These are phyloP conservation scores for Xestoiulus laeticollis DNA, from an alignment of 2,888 invertebrate genomes.

Conservation along the genomic window DNA sequence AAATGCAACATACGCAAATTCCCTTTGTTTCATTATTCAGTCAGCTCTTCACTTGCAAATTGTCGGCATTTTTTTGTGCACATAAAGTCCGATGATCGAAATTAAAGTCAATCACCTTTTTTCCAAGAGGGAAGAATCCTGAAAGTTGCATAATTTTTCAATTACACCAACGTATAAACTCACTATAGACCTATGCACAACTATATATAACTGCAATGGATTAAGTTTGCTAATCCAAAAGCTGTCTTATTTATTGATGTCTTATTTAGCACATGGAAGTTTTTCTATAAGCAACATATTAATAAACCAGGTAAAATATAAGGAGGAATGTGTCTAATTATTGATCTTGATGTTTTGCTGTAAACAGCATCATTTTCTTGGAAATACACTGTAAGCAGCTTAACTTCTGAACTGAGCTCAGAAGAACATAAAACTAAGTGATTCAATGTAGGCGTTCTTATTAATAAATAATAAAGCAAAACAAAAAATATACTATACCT, in stretches of 20 bases:
- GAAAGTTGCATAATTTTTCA: conserved; percentile 24
- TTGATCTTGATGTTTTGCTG: not conserved
- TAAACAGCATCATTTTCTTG: no score
- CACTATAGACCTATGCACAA: not conserved
- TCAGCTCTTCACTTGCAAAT: not conserved
- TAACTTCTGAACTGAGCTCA: no score
- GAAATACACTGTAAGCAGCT: no score
- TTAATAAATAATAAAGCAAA: no score
- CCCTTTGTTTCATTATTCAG: conserved; percentile 23
- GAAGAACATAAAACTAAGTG: no score
- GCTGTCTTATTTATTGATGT: not conserved
- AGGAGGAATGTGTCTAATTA: not conserved
- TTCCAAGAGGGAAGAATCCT: not conserved
- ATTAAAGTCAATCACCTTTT: not conserved
- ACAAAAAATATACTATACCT: no score
- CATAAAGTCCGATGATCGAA: not conserved
- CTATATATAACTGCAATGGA: not conserved
- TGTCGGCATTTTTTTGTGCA: not conserved
- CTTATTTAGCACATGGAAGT: not conserved
- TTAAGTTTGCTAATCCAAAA: not conserved
- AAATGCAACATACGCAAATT: not conserved
- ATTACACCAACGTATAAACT: not conserved
- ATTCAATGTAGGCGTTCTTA: no score
- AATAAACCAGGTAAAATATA: not conserved
- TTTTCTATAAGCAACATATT: not conserved